A percentile compares a stretch with the other conserved stretches of the same genome.
These are phyloP conservation scores for Nephrocerus scutellatus DNA, from an alignment of 2,888 invertebrate species.

Conservation along the genomic window DNA sequence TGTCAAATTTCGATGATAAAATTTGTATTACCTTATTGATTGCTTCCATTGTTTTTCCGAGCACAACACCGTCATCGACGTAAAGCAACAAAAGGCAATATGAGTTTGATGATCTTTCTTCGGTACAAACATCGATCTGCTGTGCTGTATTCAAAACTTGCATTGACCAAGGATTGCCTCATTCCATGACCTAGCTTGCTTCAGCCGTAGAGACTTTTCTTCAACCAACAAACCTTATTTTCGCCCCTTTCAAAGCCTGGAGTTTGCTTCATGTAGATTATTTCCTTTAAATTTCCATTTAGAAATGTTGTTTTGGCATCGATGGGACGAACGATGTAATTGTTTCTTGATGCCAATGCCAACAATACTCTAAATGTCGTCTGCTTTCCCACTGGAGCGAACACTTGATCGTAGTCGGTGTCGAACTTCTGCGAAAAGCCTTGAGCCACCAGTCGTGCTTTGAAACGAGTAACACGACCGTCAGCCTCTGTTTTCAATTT, in stretches of 20 bases:
- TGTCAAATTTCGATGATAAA: too few relatives aligned
- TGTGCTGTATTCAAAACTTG: too few relatives aligned
- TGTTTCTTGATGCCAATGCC: background rate
- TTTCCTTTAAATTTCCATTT: constrained; percentile 8
- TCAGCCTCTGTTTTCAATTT: constrained; percentile 1
- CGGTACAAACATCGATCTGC: too few relatives aligned
- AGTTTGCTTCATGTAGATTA: constrained; percentile 12
- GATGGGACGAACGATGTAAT: background rate
- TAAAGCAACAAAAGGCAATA: too few relatives aligned
- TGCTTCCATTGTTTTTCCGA: too few relatives aligned
- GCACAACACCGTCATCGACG: too few relatives aligned
- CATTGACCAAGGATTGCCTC: too few relatives aligned
- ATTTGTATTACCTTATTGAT: too few relatives aligned
- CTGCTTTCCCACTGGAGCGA: constrained; percentile 5
- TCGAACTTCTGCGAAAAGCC: constrained; percentile 6
- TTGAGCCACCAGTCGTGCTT: constrained; percentile 10
- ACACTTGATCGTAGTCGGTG: constrained; percentile 10
- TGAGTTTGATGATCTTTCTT: too few relatives aligned
- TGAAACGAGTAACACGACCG: constrained; percentile 10
- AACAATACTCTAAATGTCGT: constrained; percentile 8
- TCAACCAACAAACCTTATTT: constrained; percentile 15
- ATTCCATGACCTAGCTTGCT: constrained; percentile 25
- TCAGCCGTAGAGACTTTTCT: constrained; percentile 22
- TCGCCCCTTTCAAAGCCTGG: constrained; percentile 15
- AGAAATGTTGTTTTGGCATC: constrained; percentile 11